Base-by-base conservation (phyloP, 2,797 vertebrate genomes). In the Pseudomugil tenellus region DNA sequence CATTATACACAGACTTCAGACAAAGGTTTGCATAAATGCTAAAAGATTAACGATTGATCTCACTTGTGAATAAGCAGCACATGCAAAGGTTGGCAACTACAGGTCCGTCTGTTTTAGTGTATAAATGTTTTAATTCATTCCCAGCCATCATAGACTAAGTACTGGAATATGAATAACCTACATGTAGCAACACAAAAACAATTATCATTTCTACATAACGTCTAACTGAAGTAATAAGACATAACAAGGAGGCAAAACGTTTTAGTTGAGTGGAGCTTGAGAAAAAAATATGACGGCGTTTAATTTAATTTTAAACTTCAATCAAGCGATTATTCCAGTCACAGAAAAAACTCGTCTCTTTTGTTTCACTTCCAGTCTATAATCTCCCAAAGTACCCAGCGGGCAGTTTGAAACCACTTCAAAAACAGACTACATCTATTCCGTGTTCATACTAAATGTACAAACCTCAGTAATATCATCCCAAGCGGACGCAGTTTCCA, bases 391-490 rank as follows among this genome's bases (percentile, higher is more conserved):
- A 84, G 71, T 39, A 0, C 21, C 32, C 39, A 8, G 35, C 26
- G 54, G 28, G n/a, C 51, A 52, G 71, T 4, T 29, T 14, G 4
- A 52, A 58, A 2, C 56, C 69, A 46, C 41, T 46, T 68, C 66
- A 12, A 43, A 8, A 2, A 68, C 0, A 56, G 39, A 62, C 6
- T 14, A 3, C 4, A 32, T 8, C 4, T 32, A 6, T 32, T 19
- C 8, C 3, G 19, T 13, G 16, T 49, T 52, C 0, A 17, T n/a
- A 14, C 12, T 12, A 49, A 19, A 66, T 48, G 41, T n/a, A 19
- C 11, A 66, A 41, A 17, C 69, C 25, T 16, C 14, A 13, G 25
- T 61, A 35, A 35, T 31, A 70, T 76, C 72, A 72, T 80, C 83
- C 79, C 63, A 37, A 3, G 46, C 77, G 58, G 78, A 29, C 61